phyloP scores from a whole-genome alignment of 2,113 vertebrate genomes.

The Meriones unguiculatus region DNA sequence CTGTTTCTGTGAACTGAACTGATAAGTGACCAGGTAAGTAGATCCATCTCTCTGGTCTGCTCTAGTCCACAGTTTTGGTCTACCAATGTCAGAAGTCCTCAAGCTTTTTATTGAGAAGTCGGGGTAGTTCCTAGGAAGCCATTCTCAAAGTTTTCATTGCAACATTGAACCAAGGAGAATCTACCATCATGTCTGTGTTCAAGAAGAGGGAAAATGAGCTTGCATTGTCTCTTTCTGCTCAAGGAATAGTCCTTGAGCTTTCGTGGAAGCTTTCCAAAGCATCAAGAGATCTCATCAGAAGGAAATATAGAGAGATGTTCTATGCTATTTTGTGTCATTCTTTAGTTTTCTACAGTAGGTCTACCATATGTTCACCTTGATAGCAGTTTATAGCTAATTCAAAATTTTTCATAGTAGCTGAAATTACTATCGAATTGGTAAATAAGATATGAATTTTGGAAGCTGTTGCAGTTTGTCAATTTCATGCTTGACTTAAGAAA shows the following conservation, averaged over 20 bases:
- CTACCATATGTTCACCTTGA: background rate
- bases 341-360: background rate
- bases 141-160: background rate
- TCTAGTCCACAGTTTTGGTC: background rate
- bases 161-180: background rate
- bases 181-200: background rate
- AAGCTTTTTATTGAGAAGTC: background rate
- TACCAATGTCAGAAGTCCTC: background rate
- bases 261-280: background rate
- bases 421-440: background rate
- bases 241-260: background rate
- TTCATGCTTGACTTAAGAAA: slow-evolving; percentile 2
- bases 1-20: background rate
- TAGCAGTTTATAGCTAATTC: background rate
- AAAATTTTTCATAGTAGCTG: background rate
- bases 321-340: background rate
- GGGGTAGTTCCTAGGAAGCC: background rate
- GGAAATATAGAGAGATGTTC: background rate
- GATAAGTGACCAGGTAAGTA: background rate
- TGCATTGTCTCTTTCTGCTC: no score
- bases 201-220: background rate
- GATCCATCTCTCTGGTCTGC: background rate
- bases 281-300: background rate
- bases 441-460: background rate
- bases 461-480: background rate